A percentile compares a stretch with the other conserved stretches of the same genome.
Conservation (phyloP, 2,888 invertebrate species). For the Lasioglossum vierecki region DNA sequence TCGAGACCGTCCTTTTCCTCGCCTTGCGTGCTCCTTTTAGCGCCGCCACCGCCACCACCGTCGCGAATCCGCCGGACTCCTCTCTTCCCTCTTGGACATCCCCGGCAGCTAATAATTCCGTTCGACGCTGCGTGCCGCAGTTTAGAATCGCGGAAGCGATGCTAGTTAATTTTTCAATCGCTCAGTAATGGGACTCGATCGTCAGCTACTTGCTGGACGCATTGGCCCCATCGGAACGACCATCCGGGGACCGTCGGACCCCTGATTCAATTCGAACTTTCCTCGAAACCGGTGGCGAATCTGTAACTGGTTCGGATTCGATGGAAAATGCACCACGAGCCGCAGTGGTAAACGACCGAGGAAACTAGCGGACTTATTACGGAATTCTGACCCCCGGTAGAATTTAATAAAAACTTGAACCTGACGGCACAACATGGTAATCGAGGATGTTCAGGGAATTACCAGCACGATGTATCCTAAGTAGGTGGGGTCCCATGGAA, state of each 20-base stretch:
- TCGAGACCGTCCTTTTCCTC: conserved; percentile 40
- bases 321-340: conserved; percentile 16
- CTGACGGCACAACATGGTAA: not conserved
- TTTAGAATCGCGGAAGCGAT: not conserved
- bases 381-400: conserved; percentile 1
- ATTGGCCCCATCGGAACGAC: not conserved
- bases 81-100: conserved; percentile 33
- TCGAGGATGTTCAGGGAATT: not conserved
- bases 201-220: not conserved
- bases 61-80: not conserved
- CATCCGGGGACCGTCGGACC: not conserved
- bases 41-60: conserved; percentile 30
- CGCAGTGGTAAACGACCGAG: conserved; percentile 15
- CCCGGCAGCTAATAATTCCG: conserved; percentile 34
- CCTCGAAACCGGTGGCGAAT: conserved; percentile 1
- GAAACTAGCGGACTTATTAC: conserved; percentile 33
- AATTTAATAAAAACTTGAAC: conserved; percentile 45
- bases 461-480: not conserved
- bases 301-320: conserved; percentile 5
- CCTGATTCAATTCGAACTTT: not conserved
- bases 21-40: conserved; percentile 59
- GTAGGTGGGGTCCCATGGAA: not conserved
- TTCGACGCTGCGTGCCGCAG: conserved; percentile 31
- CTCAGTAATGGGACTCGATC: conserved; percentile 7
- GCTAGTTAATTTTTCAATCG: conserved; percentile 44